phyloP scores from a whole-genome alignment of 2,888 invertebrate species.

The Liposcelis brunnea region DNA sequence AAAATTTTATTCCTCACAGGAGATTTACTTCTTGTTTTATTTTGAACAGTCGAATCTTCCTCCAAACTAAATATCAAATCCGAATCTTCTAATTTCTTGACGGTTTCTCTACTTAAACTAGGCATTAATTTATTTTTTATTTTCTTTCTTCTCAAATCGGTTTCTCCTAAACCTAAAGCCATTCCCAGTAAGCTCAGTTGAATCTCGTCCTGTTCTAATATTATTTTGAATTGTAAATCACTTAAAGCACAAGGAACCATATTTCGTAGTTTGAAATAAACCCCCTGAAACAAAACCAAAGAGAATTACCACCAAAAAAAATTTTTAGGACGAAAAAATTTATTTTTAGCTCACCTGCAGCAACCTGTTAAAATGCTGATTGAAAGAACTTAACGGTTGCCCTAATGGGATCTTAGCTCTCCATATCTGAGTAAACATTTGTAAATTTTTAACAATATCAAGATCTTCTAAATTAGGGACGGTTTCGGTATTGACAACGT shows the following conservation, averaged over 20 bases:
- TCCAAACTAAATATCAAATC: conserved; percentile 75
- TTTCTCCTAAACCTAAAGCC: conserved; percentile 54
- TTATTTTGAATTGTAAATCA: conserved; percentile 59
- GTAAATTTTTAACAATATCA: conserved; percentile 48
- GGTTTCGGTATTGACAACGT: conserved; percentile 59
- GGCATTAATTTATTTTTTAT: conserved; percentile 26
- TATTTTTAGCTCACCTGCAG: conserved; percentile 30
- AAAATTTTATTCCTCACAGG: conserved; percentile 17
- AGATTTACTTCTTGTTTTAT: too few relatives aligned
- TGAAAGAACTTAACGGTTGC: conserved; percentile 28
- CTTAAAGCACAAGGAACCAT: conserved; percentile 77
- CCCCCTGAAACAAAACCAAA: conserved; percentile 33
- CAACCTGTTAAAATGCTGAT: conserved; percentile 32
- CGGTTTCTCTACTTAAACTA: conserved; percentile 23
- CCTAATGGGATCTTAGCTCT: conserved; percentile 39
- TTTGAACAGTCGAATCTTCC: conserved; percentile 38
- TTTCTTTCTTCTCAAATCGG: conserved; percentile 20
- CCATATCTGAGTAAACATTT: conserved; percentile 78
- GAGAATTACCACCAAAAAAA: conserved; percentile 4
- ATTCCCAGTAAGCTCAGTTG: conserved; percentile 46
- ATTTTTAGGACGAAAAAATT: neutral
- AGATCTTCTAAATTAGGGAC: conserved; percentile 53
- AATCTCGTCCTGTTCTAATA: conserved; percentile 67
- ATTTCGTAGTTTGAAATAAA: conserved; percentile 75
- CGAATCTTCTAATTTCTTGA: conserved; percentile 20